These are phyloP conservation scores for Melanotaenia pygmaea DNA, from an alignment of 2,797 vertebrate genomes.

Conservation along the genomic window DNA sequence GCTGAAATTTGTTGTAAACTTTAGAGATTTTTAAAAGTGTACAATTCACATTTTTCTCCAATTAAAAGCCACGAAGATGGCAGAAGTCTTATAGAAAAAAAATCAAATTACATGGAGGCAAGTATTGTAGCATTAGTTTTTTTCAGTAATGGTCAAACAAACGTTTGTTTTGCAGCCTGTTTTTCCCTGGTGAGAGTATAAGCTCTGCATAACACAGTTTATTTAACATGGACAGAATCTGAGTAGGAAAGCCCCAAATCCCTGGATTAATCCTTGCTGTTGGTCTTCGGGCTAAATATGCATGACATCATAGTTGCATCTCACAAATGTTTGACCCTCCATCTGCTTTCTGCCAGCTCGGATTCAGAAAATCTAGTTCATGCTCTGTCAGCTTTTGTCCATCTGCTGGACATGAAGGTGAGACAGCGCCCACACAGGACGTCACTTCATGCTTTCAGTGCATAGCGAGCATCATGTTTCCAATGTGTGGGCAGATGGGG, in stretches of 20 bases:
- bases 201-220: neutral
- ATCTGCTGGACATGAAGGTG: constrained; percentile 16
- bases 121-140: no score
- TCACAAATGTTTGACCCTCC: constrained; percentile 19
- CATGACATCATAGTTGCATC: constrained; percentile 30
- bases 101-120: no score
- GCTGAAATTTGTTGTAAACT: neutral
- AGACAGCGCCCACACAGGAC: neutral
- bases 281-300: constrained; percentile 41
- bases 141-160: neutral
- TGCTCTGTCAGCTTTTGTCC: constrained; percentile 19
- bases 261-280: constrained; percentile 36
- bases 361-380: constrained; percentile 37
- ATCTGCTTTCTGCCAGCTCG: constrained; percentile 35
- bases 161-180: neutral
- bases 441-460: neutral
- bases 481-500: constrained; percentile 20
- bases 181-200: neutral
- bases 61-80: neutral
- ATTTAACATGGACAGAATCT: constrained; percentile 19
- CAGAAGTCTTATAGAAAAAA: no score
- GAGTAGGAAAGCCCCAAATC: constrained; percentile 26
- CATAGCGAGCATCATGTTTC: neutral
- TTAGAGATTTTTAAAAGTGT: neutral
- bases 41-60: neutral